Evolutionary conservation across 2,888 invertebrate species (phyloP).

Genomic region (Nemotelus pantherinus): DNA sequence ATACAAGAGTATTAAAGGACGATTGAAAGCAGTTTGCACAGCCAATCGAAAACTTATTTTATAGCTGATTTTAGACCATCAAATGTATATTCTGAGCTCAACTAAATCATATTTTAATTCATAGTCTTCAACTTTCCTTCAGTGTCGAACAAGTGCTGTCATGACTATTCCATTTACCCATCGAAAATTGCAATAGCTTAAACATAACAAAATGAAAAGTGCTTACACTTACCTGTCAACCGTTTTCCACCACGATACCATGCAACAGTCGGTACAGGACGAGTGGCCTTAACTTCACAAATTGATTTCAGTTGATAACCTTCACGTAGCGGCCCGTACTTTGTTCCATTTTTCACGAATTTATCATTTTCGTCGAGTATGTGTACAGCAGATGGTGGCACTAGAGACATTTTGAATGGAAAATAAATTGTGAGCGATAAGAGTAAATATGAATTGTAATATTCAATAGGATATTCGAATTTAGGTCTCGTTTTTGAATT

Average conservation of each 20-base stretch:
- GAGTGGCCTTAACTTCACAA: slow-evolving; percentile 76
- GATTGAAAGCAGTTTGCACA: no score
- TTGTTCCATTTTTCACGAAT: slow-evolving; percentile 68
- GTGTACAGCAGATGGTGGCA: slow-evolving; percentile 81
- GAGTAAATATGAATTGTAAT: slow-evolving; percentile 50
- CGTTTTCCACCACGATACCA: slow-evolving; percentile 84
- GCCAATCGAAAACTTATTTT: no score
- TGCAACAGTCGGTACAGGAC: slow-evolving; percentile 83
- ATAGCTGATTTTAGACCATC: no score
- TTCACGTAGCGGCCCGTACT: slow-evolving; percentile 64
- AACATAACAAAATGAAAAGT: no score
- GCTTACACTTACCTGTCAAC: slow-evolving; percentile 67
- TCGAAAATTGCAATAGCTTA: no score
- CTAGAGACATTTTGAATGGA: slow-evolving; percentile 66
- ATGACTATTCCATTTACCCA: no score
- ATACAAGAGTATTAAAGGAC: no score
- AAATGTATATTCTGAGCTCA: no score
- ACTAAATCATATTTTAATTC: no score
- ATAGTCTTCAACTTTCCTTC: no score
- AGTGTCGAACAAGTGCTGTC: no score
- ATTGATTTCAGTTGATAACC: slow-evolving; percentile 61
- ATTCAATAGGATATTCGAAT: neutral
- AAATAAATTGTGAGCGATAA: no score
- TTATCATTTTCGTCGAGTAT: slow-evolving; percentile 74
- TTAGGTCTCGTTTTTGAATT: neutral